Percentiles rank a stretch among this genome's conserved stretches.
Evolutionary conservation across 2,113 vertebrate genomes (phyloP).

Genomic region (Macquaria australasica): DNA sequence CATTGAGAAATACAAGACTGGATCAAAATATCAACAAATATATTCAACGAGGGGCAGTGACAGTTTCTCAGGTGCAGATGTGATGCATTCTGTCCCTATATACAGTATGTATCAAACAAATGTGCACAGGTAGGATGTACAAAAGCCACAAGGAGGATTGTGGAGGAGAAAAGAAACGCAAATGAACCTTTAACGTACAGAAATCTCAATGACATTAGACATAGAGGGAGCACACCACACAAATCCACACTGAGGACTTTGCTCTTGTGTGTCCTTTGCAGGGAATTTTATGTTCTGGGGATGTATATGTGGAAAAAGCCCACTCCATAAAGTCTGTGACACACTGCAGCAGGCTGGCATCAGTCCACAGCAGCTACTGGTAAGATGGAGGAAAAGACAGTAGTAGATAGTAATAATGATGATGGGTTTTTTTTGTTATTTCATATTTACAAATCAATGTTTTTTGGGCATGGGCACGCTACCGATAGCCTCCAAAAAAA

Average conservation of each 20-base stretch:
- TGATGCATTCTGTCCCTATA: not conserved
- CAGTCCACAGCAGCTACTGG: conserved; percentile 93
- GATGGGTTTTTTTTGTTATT: not conserved
- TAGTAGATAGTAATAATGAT: not conserved
- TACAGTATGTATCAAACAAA: not conserved
- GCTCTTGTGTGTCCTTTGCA: conserved; percentile 68
- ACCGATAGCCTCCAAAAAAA: too few species aligned
- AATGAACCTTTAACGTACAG: not conserved
- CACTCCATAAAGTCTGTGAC: conserved; percentile 87
- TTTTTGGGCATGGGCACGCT: not conserved
- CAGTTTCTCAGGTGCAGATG: not conserved
- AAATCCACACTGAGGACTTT: conserved; percentile 18
- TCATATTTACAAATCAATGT: not conserved
- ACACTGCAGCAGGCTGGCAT: conserved; percentile 90
- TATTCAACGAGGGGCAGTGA: not conserved
- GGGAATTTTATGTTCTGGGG: conserved; percentile 97
- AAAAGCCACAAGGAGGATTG: not conserved
- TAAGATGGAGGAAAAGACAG: conserved; percentile 74
- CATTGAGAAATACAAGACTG: too few species aligned
- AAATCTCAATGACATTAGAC: not conserved
- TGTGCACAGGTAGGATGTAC: too few species aligned
- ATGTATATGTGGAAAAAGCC: conserved; percentile 90
- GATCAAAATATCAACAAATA: too few species aligned
- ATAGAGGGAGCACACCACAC: not conserved
- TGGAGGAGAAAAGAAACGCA: not conserved